Evolutionary conservation across 2,113 vertebrate genomes (phyloP), one percentile per base, ranked within the genome.

Genomic region (Progne subis): DNA sequence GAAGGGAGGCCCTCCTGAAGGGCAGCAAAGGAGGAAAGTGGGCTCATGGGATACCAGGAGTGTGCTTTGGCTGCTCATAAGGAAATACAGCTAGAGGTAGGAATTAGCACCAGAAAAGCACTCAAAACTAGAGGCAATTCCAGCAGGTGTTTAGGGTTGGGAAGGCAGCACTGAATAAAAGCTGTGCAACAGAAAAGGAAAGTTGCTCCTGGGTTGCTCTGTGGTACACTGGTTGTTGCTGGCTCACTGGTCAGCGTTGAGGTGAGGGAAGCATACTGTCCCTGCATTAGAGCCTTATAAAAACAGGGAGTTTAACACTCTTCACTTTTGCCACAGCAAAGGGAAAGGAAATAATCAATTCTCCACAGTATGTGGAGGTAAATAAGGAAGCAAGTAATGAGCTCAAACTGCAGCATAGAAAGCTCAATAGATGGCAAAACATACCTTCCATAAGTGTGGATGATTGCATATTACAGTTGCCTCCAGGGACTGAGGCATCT

Each of bases 221-320:
- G 26, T 18, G 32, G 10, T 60, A 23, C 32, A 16, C 4, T 8
- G 19, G 18, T 34, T 31, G 14, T 16, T 5, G 2, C 24, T 82
- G 82, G 18, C 64, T 67, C 1, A 0, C 16, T 8, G 2, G 52
- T 21, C 37, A 17, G 67, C 39, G 24, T 3, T 3, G 7, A 43
- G 37, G 44, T 5, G 5, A 34, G 29, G 59, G 34, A 80, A 16
- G 8, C 2, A 1, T 13, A 31, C 19, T 65, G 16, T 47, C 29
- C 34, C 39, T 19, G 11, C 0, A 0, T 8, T 19, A 70, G 55
- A 21, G 28, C 21, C 2, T 2, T 37, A 12, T 24, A 44, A 65
- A 12, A 68, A 24, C 0, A 0, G 24, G 17, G 20, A 79, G 11
- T 28, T 79, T 67, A 79, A 49, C 4, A 67, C 15, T 65, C 6